Evolutionary conservation across 1,140 invertebrate species (phyloP).

Genomic region (Aphaenogaster rudis): DNA sequence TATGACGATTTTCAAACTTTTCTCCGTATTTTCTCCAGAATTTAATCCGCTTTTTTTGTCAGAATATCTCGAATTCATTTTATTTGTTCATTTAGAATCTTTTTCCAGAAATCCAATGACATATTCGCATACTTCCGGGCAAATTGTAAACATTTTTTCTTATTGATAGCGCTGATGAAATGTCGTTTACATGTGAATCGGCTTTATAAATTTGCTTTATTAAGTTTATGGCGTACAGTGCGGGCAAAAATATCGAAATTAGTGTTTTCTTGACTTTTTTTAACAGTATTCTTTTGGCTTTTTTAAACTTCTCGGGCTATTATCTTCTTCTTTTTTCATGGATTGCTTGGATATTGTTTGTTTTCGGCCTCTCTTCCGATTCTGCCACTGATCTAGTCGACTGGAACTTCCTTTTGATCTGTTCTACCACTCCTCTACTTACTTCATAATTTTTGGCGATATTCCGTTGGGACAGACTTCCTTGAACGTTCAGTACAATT

Average conservation of each 20-base stretch:
- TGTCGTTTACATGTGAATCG: background rate
- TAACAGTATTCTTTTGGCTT: too few relatives aligned
- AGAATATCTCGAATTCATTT: constrained; percentile 3
- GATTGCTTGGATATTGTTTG: too few relatives aligned
- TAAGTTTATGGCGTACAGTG: background rate
- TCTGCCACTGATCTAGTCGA: too few relatives aligned
- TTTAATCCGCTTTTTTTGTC: constrained; percentile 1
- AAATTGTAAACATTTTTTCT: constrained; percentile 17
- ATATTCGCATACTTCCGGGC: background rate
- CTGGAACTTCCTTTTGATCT: background rate
- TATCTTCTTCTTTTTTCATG: too few relatives aligned
- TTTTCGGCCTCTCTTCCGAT: too few relatives aligned
- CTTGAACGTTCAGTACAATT: too few relatives aligned
- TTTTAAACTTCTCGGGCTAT: background rate
- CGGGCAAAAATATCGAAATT: background rate
- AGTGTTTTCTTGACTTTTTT: too few relatives aligned
- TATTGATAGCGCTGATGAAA: background rate
- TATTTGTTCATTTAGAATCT: background rate
- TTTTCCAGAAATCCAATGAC: background rate
- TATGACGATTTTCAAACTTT: background rate
- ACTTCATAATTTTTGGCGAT: constrained; percentile 5
- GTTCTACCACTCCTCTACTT: background rate
- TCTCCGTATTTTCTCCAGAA: constrained; percentile 13
- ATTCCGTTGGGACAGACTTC: background rate
- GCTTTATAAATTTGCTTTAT: background rate